phyloP scores from a whole-genome alignment of 2,888 invertebrate species.

The Anorthoa munda region DNA sequence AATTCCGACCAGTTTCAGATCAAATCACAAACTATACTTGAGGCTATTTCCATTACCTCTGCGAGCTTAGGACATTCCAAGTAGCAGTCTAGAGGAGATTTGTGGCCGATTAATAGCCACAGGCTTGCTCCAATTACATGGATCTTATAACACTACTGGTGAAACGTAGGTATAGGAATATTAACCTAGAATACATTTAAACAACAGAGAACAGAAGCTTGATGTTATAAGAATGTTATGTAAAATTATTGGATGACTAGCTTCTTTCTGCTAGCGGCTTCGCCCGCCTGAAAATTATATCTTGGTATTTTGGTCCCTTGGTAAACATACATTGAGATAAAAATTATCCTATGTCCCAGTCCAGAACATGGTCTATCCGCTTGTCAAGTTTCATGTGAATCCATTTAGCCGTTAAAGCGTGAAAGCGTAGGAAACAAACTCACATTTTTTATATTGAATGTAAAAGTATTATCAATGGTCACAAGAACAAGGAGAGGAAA shows the following conservation, averaged over 20 bases:
- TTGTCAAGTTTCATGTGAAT: too few species aligned
- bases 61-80: slow-evolving; percentile 7
- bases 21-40: slow-evolving; percentile 6
- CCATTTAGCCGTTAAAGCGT: neutral
- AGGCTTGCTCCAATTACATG: neutral
- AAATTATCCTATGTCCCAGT: too few species aligned
- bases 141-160: neutral
- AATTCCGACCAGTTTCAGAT: neutral
- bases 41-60: slow-evolving; percentile 20
- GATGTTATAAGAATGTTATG: neutral
- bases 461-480: neutral
- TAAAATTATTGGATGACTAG: too few species aligned
- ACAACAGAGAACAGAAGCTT: neutral
- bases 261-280: too few species aligned
- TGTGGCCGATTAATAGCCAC: slow-evolving; percentile 18
- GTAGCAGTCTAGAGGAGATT: slow-evolving; percentile 1
- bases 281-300: too few species aligned
- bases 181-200: too few species aligned
- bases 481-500: neutral
- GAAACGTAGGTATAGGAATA: neutral
- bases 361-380: too few species aligned
- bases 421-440: neutral
- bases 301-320: too few species aligned
- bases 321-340: too few species aligned
- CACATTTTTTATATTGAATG: neutral